phyloP scores from a whole-genome alignment of 2,113 vertebrate genomes.

The Mustelus asterias region DNA sequence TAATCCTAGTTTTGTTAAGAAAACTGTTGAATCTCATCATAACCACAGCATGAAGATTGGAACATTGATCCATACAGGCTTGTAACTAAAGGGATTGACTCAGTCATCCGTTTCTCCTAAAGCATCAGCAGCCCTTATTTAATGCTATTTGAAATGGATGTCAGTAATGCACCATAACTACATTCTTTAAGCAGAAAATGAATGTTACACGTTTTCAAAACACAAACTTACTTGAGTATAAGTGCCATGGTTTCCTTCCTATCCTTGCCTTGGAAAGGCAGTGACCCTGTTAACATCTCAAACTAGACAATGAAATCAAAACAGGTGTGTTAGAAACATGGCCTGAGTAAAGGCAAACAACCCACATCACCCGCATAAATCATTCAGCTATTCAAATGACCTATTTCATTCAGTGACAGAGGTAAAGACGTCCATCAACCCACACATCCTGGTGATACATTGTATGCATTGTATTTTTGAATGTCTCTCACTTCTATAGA shows the following conservation, averaged over 20 bases:
- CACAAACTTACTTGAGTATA: slow-evolving; percentile 85
- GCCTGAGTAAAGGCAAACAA: not conserved
- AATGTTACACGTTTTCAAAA: not conserved
- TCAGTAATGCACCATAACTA: not conserved
- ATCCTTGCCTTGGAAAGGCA: slow-evolving; percentile 97
- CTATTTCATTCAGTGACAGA: not conserved
- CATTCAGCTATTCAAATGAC: not conserved
- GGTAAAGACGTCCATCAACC: not conserved
- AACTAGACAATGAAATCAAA: slow-evolving; percentile 63
- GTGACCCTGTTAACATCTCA: slow-evolving; percentile 92
- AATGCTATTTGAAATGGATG: not conserved
- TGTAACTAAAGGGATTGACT: not conserved
- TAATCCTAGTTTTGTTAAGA: not conserved
- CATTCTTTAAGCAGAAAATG: not conserved
- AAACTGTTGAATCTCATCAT: not conserved
- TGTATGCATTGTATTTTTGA: not conserved
- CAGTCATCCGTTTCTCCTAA: too few species aligned
- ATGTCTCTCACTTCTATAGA: not conserved
- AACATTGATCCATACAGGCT: not conserved
- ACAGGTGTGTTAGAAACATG: not conserved
- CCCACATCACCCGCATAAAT: not conserved
- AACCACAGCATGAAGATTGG: not conserved
- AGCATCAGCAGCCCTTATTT: not conserved
- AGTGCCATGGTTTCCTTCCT: slow-evolving; percentile 97
- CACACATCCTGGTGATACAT: not conserved